Base-by-base conservation (phyloP, 2,797 vertebrate genomes). In the Lutjanus campechanus region DNA sequence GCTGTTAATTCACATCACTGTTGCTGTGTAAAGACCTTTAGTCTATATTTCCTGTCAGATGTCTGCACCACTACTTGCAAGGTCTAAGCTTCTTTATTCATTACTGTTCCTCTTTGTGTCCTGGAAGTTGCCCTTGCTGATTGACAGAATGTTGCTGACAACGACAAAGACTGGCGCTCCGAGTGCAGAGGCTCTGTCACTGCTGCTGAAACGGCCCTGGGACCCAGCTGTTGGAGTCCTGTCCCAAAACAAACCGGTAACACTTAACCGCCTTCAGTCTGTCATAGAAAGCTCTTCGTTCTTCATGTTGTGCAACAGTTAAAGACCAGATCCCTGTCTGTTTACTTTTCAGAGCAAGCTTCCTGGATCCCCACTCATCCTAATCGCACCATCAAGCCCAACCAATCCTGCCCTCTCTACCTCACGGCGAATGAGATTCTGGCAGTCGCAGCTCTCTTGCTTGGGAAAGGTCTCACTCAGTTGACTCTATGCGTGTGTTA, bases 381-480 rank as follows among this genome's bases (percentile, higher is more conserved):
- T 99, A 59, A 95, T 99, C 5, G 97, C 97, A 10, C 97, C 98
- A 20, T 98, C 97, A 0, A 97, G 97, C 63, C 98, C 97, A 2
- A 96, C 96, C 58, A 97, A 95, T 85, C 96, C 97, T 0, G 87
- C 96, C 81, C 96, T 98, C 76, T 96, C 97, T 62, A 96, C 97
- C 11, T 98, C 98, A 2, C 96, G 98, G 0, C 95, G 98, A 74
- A 97, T 98, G 91, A 96, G 97, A 49, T 99, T 99, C 94, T 99
- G 98, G 98, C 98, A 99, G 86, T 98, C 98, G 0, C 98, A 99
- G 93, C 97, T 99, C 22, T 98, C 98, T 83, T 99, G 98, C 86
- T 92, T 99, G 69, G 98, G 98, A 80, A 99, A 99, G 97, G 98
- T 98, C 20, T 73, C 22, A 20, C 19, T 60, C 6, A 25, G 12